Evolutionary conservation across 2,113 vertebrate species (phyloP).

Genomic region (Tenebrosternarchus preto): DNA sequence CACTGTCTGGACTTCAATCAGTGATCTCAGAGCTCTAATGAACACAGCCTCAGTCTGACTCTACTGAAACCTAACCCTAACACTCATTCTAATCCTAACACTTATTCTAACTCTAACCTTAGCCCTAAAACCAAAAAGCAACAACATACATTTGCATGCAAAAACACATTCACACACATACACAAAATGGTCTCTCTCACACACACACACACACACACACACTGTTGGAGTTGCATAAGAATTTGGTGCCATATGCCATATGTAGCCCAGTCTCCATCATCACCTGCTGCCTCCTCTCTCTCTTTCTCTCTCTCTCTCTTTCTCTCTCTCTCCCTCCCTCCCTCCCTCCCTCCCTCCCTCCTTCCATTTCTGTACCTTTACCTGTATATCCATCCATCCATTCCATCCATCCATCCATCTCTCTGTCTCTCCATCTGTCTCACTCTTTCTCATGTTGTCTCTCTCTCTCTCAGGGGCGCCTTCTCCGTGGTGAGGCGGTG

Average conservation of each 20-base stretch:
- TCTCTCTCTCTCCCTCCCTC: conserved; percentile 65
- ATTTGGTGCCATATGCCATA: conserved; percentile 39
- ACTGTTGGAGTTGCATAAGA: conserved; percentile 27
- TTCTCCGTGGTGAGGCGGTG: conserved; percentile 96
- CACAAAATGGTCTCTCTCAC: conserved; percentile 35
- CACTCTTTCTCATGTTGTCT: conserved; percentile 49
- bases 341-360: background rate
- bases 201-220: conserved; percentile 26
- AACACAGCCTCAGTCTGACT: no score
- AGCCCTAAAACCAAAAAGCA: no score
- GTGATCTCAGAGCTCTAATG: no score
- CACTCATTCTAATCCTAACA: no score
- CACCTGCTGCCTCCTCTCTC: background rate
- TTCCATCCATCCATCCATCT: conserved; percentile 57
- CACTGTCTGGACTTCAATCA: no score
- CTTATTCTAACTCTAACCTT: no score
- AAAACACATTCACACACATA: background rate
- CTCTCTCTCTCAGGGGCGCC: conserved; percentile 84
- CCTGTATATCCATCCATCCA: background rate
- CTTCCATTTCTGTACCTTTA: conserved; percentile 65
- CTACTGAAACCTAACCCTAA: no score
- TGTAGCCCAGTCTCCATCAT: background rate
- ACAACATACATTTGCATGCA: background rate
- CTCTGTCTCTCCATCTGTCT: conserved; percentile 58
- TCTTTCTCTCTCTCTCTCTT: conserved; percentile 31